Conservation (phyloP, 2,888 invertebrate species). For the Lepidocyrtinus sp. region DNA sequence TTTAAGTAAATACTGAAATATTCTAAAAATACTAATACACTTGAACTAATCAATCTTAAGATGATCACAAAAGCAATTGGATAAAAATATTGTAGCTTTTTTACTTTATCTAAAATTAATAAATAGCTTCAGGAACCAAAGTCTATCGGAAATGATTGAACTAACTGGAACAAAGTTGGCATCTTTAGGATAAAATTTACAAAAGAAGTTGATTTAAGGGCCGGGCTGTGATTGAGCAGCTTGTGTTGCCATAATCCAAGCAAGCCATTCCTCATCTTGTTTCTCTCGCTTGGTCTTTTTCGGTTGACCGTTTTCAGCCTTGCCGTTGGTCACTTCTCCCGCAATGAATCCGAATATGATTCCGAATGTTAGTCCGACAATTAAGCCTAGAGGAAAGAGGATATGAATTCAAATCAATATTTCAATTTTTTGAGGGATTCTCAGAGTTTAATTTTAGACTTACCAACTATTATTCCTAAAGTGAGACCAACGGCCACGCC, state of each 20-base stretch:
- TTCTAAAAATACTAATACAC: too few species aligned
- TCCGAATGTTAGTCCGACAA: conserved; percentile 69
- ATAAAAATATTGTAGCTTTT: too few species aligned
- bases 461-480: conserved; percentile 65
- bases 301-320: conserved; percentile 66
- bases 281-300: conserved; percentile 70
- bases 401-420: not conserved
- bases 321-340: conserved; percentile 70
- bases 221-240: conserved; percentile 59
- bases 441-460: conserved; percentile 12
- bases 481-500: conserved; percentile 70
- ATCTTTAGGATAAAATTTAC: not conserved
- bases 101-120: too few species aligned
- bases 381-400: conserved; percentile 65
- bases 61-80: too few species aligned
- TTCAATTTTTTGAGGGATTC: not conserved
- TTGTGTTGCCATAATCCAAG: conserved; percentile 69
- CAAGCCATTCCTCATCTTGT: conserved; percentile 70
- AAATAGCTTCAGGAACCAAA: too few species aligned
- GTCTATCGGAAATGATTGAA: too few species aligned
- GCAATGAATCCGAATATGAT: conserved; percentile 69
- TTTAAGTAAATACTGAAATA: too few species aligned
- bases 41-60: too few species aligned
- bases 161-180: too few species aligned
- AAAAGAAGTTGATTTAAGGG: too few species aligned